Evolutionary conservation across 2,113 vertebrate species (phyloP).

Genomic region (Carassius carassius): DNA sequence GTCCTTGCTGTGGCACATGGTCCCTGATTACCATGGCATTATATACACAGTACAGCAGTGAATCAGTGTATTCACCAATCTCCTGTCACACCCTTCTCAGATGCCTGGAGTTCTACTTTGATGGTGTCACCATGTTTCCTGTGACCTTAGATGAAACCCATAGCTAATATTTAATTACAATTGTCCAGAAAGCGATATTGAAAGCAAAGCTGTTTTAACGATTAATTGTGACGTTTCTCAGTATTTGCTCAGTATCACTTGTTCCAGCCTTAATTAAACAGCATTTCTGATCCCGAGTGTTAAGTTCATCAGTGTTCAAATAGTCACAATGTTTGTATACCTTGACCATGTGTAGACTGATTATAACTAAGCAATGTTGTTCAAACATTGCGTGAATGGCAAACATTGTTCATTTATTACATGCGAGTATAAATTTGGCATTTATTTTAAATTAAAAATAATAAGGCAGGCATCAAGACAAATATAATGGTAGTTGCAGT

Average conservation of each 20-base stretch:
- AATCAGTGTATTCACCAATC: background rate
- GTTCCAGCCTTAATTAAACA: slow-evolving; percentile 13
- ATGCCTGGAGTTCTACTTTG: background rate
- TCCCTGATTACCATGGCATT: background rate
- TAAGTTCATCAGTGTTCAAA: background rate
- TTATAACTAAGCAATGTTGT: background rate
- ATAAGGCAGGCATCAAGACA: background rate
- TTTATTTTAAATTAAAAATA: background rate
- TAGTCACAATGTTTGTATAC: background rate
- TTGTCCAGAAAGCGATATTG: background rate
- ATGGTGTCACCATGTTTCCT: slow-evolving; percentile 1
- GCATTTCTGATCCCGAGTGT: background rate
- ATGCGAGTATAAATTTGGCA: background rate
- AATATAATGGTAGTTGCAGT: background rate
- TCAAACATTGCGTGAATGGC: background rate
- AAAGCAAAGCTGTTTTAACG: background rate
- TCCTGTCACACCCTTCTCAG: background rate
- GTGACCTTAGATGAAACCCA: slow-evolving; percentile 1
- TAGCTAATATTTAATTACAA: background rate
- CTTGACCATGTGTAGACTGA: background rate
- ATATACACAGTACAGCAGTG: background rate
- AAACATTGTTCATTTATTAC: background rate
- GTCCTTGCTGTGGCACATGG: background rate
- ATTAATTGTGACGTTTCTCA: background rate
- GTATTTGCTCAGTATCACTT: background rate